A percentile compares a stretch with the other conserved stretches of the same genome.
phyloP scores from a whole-genome alignment of 2,113 vertebrate genomes.

The Bothrops jararaca region DNA sequence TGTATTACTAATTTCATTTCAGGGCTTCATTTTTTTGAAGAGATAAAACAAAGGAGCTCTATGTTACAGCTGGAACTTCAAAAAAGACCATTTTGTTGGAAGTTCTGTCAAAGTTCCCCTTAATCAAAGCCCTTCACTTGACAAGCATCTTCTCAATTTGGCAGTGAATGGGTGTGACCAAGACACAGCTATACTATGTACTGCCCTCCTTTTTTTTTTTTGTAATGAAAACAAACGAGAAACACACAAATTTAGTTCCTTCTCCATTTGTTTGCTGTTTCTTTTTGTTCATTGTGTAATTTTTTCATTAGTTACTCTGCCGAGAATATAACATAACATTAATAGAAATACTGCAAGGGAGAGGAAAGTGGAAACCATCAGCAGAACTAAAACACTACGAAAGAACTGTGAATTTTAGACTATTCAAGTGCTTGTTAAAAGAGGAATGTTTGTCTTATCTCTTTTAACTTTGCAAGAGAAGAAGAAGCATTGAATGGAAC shows the following conservation, averaged over 20 bases:
- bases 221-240: background rate
- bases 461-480: background rate
- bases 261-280: background rate
- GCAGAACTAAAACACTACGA: background rate
- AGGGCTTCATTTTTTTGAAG: no score
- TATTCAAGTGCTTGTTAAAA: background rate
- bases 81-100: background rate
- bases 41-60: background rate
- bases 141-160: background rate
- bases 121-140: background rate
- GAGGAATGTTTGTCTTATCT: background rate
- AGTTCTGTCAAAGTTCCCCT: background rate
- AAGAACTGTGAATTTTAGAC: background rate
- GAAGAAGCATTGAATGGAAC: background rate
- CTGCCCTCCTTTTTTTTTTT: background rate
- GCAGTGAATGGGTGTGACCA: background rate
- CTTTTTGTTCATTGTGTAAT: background rate
- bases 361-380: background rate
- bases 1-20: background rate
- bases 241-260: background rate
- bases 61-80: background rate
- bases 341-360: background rate
- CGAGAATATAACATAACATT: background rate
- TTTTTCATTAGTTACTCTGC: background rate
- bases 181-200: background rate